phyloP scores from a whole-genome alignment of 2,888 invertebrate genomes.

The Holacanthella duospinosa region DNA sequence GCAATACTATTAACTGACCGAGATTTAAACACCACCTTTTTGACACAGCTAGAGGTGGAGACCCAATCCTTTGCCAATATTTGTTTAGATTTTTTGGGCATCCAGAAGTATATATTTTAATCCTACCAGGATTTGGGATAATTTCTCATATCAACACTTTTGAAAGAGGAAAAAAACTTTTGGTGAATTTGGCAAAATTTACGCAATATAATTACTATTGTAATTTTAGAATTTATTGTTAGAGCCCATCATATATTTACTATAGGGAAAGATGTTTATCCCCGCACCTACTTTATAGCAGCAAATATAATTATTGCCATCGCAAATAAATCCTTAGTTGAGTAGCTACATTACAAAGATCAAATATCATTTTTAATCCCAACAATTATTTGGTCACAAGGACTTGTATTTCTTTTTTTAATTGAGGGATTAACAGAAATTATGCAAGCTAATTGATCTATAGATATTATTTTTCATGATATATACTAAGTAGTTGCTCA shows the following conservation, averaged over 20 bases:
- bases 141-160: conserved; percentile 61
- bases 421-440: not conserved
- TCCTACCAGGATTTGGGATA: conserved; percentile 69
- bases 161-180: conserved; percentile 62
- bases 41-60: not conserved
- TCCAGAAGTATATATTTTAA: too few species aligned
- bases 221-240: not conserved
- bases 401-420: not conserved
- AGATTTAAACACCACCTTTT: not conserved
- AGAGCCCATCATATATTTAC: not conserved
- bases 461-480: not conserved
- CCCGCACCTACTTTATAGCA: not conserved
- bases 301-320: not conserved
- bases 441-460: too few species aligned
- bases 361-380: not conserved
- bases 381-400: not conserved
- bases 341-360: too few species aligned
- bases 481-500: not conserved
- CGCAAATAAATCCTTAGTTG: not conserved
- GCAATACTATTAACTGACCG: not conserved
- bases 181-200: not conserved
- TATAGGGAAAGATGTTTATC: not conserved
- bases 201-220: not conserved
- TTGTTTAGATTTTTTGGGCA: conserved; percentile 82
- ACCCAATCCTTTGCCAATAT: conserved; percentile 44